Conservation (phyloP, 2,113 vertebrate species). For the Hyperoodon ampullatus region DNA sequence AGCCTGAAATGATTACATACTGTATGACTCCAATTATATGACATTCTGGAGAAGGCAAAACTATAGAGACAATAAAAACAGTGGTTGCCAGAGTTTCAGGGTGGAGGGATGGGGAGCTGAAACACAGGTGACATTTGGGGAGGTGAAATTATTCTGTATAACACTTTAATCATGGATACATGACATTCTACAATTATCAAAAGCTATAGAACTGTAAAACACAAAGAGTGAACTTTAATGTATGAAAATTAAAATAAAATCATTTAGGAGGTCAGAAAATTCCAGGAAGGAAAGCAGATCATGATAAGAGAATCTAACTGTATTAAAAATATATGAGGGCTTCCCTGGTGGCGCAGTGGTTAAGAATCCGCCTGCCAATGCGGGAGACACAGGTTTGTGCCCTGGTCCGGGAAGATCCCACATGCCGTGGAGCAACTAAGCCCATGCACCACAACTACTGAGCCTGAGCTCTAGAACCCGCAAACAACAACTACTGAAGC, state of each 20-base stretch:
- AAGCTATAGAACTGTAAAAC: neutral
- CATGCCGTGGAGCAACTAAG: no score
- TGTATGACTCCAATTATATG: neutral
- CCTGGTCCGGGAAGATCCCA: no score
- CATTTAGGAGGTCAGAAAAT: neutral
- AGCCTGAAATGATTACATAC: neutral
- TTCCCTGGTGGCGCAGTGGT: no score
- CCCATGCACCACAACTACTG: no score
- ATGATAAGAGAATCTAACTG: neutral
- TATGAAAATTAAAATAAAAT: conserved; percentile 37
- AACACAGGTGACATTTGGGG: neutral
- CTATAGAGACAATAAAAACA: neutral
- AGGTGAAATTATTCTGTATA: neutral
- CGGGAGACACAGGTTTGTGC: no score
- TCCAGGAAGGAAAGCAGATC: neutral
- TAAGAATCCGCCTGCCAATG: rapidly evolving
- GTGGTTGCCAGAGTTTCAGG: neutral
- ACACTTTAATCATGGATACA: neutral
- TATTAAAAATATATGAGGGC: neutral
- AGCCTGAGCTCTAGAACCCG: no score
- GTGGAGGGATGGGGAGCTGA: neutral
- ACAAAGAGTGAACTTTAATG: neutral
- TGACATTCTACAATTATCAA: neutral
- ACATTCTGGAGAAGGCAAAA: conserved; percentile 5
- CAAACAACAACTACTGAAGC: no score